Evolutionary conservation across 2,797 vertebrate species (phyloP), one percentile per base, ranked within the genome.

Genomic region (Eidolon dupreanum): DNA sequence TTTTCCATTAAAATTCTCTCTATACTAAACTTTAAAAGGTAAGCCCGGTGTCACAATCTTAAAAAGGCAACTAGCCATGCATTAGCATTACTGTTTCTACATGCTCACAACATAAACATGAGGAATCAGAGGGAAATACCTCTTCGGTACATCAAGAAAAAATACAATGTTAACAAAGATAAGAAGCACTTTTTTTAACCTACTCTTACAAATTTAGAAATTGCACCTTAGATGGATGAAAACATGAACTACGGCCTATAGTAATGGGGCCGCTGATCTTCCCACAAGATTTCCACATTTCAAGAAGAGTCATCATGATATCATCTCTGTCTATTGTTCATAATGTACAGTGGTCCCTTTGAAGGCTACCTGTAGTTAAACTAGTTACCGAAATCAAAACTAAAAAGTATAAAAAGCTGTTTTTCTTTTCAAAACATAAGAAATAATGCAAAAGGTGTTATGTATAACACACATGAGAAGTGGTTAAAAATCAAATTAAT

Each of bases 161-260:
- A 98, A 98, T 98, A 98, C 98, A 98, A 97, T 98, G 98, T 98
- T 98, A 99, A 99, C 98, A 98, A 98, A 98, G 97, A 98, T 99
- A 99, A 99, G 98, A 98, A 99, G 98, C 98, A 99, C 98, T 99
- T 98, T 97, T 97, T 95, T 97, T 97, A 94, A 98, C 98, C 98
- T 98, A 98, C 98, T 98, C 97, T 98, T 98, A 99, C 97, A 99
- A 99, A 99, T 99, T 99, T 99, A 98, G 98, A 99, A 99, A 99
- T 98, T 99, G 98, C 98, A 99, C 98, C 98, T 98, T 99, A 98
- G 97, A 97, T 98, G 97, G 97, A 98, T 98, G 97, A 98, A 98
- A 98, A 98, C 92, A 59, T 97, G 98, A 95, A 98, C 97, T 97
- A 98, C 97, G 98, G 98, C 98, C 98, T 94, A 93, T 92, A 88